Evolutionary conservation across 2,797 vertebrate genomes (phyloP), one percentile per base, ranked within the genome.

Genomic region (Acomys russatus): DNA sequence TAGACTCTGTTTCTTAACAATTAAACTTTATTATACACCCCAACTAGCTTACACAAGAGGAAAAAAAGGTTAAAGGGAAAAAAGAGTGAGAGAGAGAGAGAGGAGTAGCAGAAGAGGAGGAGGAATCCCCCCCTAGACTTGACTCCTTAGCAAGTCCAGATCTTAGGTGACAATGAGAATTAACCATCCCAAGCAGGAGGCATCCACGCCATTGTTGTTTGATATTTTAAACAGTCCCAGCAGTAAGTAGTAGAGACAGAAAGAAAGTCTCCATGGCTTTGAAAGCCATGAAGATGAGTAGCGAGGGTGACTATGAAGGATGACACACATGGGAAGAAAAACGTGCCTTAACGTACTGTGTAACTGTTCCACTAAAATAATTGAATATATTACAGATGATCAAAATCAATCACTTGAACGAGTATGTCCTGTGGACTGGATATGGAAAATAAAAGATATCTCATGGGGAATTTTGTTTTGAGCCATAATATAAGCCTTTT

Each of bases 281-380:
- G 9, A 38, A 59, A 88, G 18, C 54, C 9, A 17, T 82, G 28
- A 15, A 63, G 56, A 63, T 74, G 56, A 68, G 9, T 38, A 59
- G 23, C 70, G 51, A 68, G 22, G n/a, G 22, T 9, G 6, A 74
- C 28, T 78, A 59, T 68, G 76, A 38, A 82, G 63, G 63, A 74
- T 9, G 8, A 56, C 14, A n/a, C 6, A 33, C 28, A 33, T 0
- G 61, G 59, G 23, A 77, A 64, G n/a, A 88, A 96, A 84, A 79
- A 77, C 28, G 15, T 15, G 9, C 56, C 35, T 77, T 59, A 77
- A 90, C 35, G 84, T 88, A 49, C 64, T 71, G 10, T 51, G 5
- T 80, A 94, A 78, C 73, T 82, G 88, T 73, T 77, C 44, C 15
- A 76, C 35, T 91, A 77, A 90, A 90, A 92, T 28, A 74, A 51